Conservation (phyloP, 2,113 vertebrate species). For the Tringa solitaria region DNA sequence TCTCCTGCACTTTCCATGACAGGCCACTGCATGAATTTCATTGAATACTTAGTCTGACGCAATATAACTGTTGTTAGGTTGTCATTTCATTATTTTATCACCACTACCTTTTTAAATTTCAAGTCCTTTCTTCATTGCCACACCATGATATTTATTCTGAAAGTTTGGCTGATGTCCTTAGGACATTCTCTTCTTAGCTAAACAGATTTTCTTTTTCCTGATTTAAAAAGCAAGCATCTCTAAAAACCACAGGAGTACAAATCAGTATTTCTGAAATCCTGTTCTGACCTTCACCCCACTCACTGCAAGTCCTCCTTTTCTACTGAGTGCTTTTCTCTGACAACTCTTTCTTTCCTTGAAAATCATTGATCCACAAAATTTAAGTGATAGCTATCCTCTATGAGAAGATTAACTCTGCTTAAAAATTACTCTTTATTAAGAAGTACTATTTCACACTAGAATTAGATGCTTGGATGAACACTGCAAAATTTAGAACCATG, state of each 20-base stretch:
- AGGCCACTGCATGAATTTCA: background rate
- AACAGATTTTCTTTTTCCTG: background rate
- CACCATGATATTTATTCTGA: background rate
- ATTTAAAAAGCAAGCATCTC: background rate
- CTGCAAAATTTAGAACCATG: constrained; percentile 43
- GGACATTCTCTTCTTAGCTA: background rate
- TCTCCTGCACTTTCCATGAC: background rate
- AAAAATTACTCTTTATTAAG: constrained; percentile 38
- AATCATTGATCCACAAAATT: constrained; percentile 17
- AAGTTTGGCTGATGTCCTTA: background rate
- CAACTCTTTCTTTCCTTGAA: constrained; percentile 9
- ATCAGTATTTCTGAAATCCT: background rate
- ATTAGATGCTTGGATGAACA: constrained; percentile 66
- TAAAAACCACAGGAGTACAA: background rate
- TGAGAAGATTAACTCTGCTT: constrained; percentile 57
- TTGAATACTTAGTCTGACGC: background rate
- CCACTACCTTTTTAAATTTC: background rate
- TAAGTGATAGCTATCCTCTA: constrained; percentile 46
- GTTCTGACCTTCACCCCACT: constrained; percentile 5
- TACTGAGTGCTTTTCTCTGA: background rate
- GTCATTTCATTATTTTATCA: background rate
- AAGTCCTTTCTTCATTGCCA: background rate
- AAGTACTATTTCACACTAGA: constrained; percentile 10
- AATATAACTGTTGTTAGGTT: background rate
- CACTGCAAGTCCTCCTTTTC: background rate